phyloP scores from a whole-genome alignment of 2,888 invertebrate genomes.

The Erpobdella octoculata region DNA sequence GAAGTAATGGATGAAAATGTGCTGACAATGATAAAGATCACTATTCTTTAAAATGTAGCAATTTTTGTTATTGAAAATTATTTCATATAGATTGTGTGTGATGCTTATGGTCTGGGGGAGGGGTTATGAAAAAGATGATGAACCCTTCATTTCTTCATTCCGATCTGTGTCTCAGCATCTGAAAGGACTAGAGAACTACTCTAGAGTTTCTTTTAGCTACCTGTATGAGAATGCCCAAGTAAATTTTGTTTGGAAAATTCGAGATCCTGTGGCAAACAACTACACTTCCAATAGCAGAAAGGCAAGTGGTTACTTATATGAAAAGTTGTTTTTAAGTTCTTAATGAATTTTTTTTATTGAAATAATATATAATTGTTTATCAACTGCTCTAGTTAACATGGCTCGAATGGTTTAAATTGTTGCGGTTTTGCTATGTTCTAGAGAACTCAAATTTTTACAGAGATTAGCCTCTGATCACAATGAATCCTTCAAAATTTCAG shows the following conservation, averaged over 20 bases:
- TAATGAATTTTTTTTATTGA: too few relatives aligned
- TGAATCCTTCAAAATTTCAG: too few relatives aligned
- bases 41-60: neutral
- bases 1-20: neutral
- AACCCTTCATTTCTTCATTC: neutral
- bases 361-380: too few relatives aligned
- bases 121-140: neutral
- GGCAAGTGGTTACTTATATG: too few relatives aligned
- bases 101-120: neutral
- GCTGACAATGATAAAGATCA: neutral
- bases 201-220: constrained; percentile 74
- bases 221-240: constrained; percentile 73
- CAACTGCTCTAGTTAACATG: too few relatives aligned
- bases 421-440: too few relatives aligned
- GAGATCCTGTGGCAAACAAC: constrained; percentile 49
- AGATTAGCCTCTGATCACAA: too few relatives aligned
- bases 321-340: too few relatives aligned
- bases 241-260: constrained; percentile 70
- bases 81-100: neutral
- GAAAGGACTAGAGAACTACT: constrained; percentile 21
- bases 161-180: neutral
- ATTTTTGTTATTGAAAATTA: neutral
- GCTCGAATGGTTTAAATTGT: too few relatives aligned
- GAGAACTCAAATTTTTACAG: too few relatives aligned
- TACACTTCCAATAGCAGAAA: constrained; percentile 11